Evolutionary conservation across 2,888 invertebrate species (phyloP), one percentile per base, ranked within the genome.

Genomic region (Petrophora chlorosata): DNA sequence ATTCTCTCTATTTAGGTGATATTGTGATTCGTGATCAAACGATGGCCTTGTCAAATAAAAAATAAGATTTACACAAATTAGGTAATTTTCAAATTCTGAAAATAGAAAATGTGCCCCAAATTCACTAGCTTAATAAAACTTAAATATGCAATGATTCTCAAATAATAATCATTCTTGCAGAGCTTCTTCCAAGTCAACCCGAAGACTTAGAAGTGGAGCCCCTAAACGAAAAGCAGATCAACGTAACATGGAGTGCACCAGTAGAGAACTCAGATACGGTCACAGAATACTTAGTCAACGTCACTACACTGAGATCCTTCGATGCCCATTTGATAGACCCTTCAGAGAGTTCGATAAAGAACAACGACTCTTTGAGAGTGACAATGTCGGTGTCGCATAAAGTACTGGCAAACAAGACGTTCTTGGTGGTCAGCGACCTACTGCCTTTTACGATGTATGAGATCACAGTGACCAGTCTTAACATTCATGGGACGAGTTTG

Each of bases 361-460:
- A 65, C 17, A 82, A 80, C 45, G 76, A 70, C 1, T 64, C 79
- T 2, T 51, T 66, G 41, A 79, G 65, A 36, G 65, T 61, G 35
- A 57, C 65, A 34, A 60, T 76, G 65, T 75, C 83, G 0, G 74
- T 88, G 59, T 90, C 89, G 35, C 84, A 87, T 39, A 92, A 90
- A 67, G 94, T 95, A 0, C 90, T 91, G 1, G 88, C 90, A 2
- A 92, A 92, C 55, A 91, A 91, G 61, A 94, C 92, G 1, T 90
- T 81, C 39, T 84, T 93, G 0, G 78, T 92, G 0, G 70, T 96
- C 1, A 92, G 92, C 61, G 92, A 94, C 69, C 83, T 96, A 22
- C 87, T 91, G 7, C 95, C 96, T 0, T 94, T 95, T 68, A 96
- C 95, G 0, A 96, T 96, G 96, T 96, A 96, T 74, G 95, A 96